Evolutionary conservation across 2,888 invertebrate genomes (phyloP).

Genomic region (Diploptera punctata): DNA sequence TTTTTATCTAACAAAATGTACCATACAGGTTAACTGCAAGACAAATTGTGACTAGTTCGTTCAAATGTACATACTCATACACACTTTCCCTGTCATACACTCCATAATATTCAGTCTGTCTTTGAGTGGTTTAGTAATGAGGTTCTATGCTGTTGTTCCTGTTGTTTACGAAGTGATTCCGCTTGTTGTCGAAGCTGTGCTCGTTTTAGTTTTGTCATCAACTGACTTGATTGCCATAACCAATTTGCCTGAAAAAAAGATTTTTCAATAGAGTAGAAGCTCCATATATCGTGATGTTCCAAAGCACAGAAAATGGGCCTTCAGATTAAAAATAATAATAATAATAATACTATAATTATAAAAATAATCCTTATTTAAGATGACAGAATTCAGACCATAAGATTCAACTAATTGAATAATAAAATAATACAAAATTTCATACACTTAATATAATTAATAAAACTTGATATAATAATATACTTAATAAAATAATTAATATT

Average conservation of each 20-base stretch:
- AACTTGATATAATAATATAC: too few species aligned
- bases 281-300: neutral
- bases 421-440: too few species aligned
- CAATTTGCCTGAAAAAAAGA: conserved; percentile 75
- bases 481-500: too few species aligned
- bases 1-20: neutral
- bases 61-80: conserved; percentile 2
- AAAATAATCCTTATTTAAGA: too few species aligned
- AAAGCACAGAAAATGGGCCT: too few species aligned
- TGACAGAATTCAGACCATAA: too few species aligned
- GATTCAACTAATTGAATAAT: too few species aligned
- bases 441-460: too few species aligned
- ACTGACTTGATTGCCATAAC: conserved; percentile 86
- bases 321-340: too few species aligned
- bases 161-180: conserved; percentile 25
- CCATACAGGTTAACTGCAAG: conserved; percentile 1
- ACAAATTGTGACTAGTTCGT: conserved; percentile 28
- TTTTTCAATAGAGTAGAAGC: neutral
- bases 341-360: too few species aligned
- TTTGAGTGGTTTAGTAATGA: conserved; percentile 2
- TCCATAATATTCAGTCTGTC: conserved; percentile 27
- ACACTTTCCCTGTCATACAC: too few species aligned
- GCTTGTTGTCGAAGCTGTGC: conserved; percentile 76
- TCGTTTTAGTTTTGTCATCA: conserved; percentile 84
- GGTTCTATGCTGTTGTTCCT: neutral